Evolutionary conservation across 2,797 vertebrate species (phyloP), one percentile per base, ranked within the genome.

Genomic region (Poeciliopsis infans): DNA sequence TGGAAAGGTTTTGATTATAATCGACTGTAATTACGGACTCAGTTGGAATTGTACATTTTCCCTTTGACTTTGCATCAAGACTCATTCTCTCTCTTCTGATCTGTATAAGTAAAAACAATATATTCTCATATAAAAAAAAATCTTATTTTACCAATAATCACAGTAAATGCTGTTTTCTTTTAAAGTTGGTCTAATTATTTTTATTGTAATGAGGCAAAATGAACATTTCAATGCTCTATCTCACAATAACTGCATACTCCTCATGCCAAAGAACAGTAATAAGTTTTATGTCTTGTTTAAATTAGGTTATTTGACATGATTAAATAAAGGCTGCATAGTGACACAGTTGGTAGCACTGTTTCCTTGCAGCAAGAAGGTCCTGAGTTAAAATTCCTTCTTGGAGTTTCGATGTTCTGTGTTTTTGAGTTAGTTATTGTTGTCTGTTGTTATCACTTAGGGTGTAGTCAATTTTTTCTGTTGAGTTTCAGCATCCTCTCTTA

Each of bases 1-100:
- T 41, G 51, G 36, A 36, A 41, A 15, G 39, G 3, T 28, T 74
- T 57, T 74, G 15, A 74, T 45, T 74, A 74, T 28, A 57, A 74
- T 74, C 15, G 25, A 10, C 72, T 43, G 51, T 28, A 43, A 59
- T 74, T 74, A 74, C 5, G 15, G 39, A 53, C 73, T 74, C 53
- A 43, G 49, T 16, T 55, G 51, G 73, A 59, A 41, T 43, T 43
- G 6, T 53, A 12, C 41, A 36, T 55, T 57, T 74, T 28, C 36
- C 51, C n/a, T 57, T 36, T 55, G 36, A 57, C 51, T 43, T 43
- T 57, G 7, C 51, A 36, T 57, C 1, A 57, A 13, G 66, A 69
- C 2, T 7, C n/a, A 45, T 43, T 68, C 4, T 68, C 16, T 45
- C n/a, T 28, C 39, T 69, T 69, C 23, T 43, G 4, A 43, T 4